Conservation (phyloP, 2,113 vertebrate genomes). For the Prochilodus magdalenae region DNA sequence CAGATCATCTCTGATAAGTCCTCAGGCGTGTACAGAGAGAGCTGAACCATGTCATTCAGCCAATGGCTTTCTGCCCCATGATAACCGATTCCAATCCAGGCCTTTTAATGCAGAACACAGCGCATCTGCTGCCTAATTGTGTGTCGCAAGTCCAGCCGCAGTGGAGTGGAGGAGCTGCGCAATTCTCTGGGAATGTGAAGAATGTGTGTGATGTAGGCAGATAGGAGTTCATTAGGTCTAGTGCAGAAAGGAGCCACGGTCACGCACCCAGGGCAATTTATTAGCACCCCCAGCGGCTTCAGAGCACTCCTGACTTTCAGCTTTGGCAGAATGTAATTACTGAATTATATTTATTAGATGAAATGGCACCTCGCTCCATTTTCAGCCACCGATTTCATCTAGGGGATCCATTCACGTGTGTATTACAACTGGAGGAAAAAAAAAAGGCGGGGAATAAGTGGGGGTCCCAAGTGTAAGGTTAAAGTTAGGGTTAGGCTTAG, state of each 20-base stretch:
- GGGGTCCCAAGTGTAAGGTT: slow-evolving; percentile 63
- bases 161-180: slow-evolving; percentile 49
- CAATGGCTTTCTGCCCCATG: background rate
- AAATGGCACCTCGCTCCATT: slow-evolving; percentile 62
- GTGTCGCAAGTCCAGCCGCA: slow-evolving; percentile 27
- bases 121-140: slow-evolving; percentile 63
- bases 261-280: slow-evolving; percentile 56
- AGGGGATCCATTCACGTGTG: slow-evolving; percentile 76
- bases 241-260: slow-evolving; percentile 54
- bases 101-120: slow-evolving; percentile 3
- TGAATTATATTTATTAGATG: slow-evolving; percentile 66
- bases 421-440: slow-evolving; percentile 70
- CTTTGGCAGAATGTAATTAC: slow-evolving; percentile 68
- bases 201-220: slow-evolving; percentile 52
- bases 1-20: slow-evolving; percentile 23
- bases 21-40: background rate
- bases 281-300: slow-evolving; percentile 43
- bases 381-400: slow-evolving; percentile 62
- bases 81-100: slow-evolving; percentile 14
- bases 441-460: slow-evolving; percentile 63
- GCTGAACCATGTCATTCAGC: background rate
- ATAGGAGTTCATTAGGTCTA: slow-evolving; percentile 55
- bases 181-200: slow-evolving; percentile 58
- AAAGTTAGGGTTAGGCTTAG: too few relatives aligned
- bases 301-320: slow-evolving; percentile 58